Percentiles rank a stretch among this genome's conserved stretches.
These are phyloP conservation scores for Drosophila buzzatii DNA, from an alignment of 2,888 invertebrate genomes.

Conservation along the genomic window DNA sequence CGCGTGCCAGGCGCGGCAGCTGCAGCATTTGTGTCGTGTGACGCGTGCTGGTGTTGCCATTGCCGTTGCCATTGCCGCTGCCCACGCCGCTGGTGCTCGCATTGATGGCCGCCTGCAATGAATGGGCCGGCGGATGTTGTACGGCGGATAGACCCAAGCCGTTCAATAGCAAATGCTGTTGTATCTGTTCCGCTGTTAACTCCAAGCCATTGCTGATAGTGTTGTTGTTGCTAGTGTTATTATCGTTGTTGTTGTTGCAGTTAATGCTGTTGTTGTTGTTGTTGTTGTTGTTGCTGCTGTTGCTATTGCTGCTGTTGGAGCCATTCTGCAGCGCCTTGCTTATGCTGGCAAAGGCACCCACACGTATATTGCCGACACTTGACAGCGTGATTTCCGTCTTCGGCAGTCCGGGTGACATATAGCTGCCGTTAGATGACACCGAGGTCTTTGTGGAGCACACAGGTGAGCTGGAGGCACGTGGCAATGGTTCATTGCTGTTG, in stretches of 20 bases:
- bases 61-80: background rate
- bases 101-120: slow-evolving; percentile 52
- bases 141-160: slow-evolving; percentile 80
- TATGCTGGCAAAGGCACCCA: slow-evolving; percentile 81
- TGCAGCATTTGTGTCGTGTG: slow-evolving; percentile 54
- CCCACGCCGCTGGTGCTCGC: slow-evolving; percentile 47
- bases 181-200: slow-evolving; percentile 73
- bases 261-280: slow-evolving; percentile 43
- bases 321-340: slow-evolving; percentile 74
- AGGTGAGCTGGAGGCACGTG: slow-evolving; percentile 61
- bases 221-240: slow-evolving; percentile 37
- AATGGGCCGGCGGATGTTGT: slow-evolving; percentile 60
- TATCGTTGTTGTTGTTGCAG: slow-evolving; percentile 25
- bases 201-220: slow-evolving; percentile 34
- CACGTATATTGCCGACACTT: slow-evolving; percentile 79
- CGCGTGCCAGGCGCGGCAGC: slow-evolving; percentile 70
- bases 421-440: slow-evolving; percentile 65
- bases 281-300: slow-evolving; percentile 20
- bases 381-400: slow-evolving; percentile 78
- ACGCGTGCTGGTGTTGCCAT: slow-evolving; percentile 18
- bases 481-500: slow-evolving; percentile 40
- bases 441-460: slow-evolving; percentile 67
- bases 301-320: slow-evolving; percentile 25
- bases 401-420: slow-evolving; percentile 49
- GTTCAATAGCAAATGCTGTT: slow-evolving; percentile 77